These are phyloP conservation scores for Dendrophyllia cribrosa DNA, from an alignment of 64 coral and sea anemone species.

Conservation along the genomic window DNA sequence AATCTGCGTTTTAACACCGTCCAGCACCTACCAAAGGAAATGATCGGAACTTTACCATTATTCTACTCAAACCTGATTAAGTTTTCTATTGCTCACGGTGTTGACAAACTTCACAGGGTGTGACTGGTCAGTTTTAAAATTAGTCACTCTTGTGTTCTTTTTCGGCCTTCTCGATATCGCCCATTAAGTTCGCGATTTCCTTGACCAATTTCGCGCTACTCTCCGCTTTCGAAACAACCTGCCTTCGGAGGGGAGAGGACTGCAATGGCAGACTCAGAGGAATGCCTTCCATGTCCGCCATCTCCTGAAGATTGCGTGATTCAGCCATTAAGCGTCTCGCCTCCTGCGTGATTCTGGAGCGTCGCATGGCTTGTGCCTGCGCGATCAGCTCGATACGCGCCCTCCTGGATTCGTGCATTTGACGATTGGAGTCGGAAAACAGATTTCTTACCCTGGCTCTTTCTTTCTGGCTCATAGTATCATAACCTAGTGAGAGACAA, in stretches of 20 bases:
- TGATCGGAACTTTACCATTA: background rate
- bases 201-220: background rate
- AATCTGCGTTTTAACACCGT: background rate
- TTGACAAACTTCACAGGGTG: background rate
- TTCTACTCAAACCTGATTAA: constrained; percentile 15
- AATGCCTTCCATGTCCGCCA: constrained; percentile 8
- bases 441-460: background rate
- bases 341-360: constrained; percentile 21
- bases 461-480: constrained; percentile 4
- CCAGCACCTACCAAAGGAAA: background rate
- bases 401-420: background rate
- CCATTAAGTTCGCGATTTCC: constrained; percentile 19
- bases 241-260: background rate
- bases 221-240: background rate
- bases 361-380: background rate
- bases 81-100: background rate
- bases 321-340: constrained; percentile 7
- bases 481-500: constrained; percentile 2
- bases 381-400: background rate
- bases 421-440: constrained; percentile 28
- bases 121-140: background rate
- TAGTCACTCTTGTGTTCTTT: background rate
- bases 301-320: constrained; percentile 34
- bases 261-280: constrained; percentile 19
- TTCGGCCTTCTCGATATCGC: constrained; percentile 10